Evolutionary conservation across 1,140 invertebrate genomes (phyloP).

Genomic region (Lerema accius): DNA sequence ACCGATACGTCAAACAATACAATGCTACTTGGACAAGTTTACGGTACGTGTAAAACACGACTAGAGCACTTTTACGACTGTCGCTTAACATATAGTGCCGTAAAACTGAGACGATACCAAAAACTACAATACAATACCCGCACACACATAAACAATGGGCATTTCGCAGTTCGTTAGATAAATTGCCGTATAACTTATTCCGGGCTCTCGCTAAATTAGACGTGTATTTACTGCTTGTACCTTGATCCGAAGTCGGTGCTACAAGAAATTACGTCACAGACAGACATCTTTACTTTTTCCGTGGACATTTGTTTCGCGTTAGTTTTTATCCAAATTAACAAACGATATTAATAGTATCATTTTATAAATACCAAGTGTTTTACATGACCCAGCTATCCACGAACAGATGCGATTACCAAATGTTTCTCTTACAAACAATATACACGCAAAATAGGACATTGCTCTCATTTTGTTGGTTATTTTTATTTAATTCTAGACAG

Average conservation of each 20-base stretch:
- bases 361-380: not conserved
- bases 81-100: slow-evolving; percentile 69
- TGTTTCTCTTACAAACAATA: slow-evolving; percentile 57
- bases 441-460: slow-evolving; percentile 55
- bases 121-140: slow-evolving; percentile 41
- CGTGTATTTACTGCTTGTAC: slow-evolving; percentile 33
- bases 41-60: slow-evolving; percentile 67
- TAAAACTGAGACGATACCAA: slow-evolving; percentile 62
- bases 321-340: slow-evolving; percentile 14
- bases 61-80: slow-evolving; percentile 63
- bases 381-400: not conserved
- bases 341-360: not conserved
- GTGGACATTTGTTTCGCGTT: slow-evolving; percentile 16
- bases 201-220: slow-evolving; percentile 34
- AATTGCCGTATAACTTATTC: slow-evolving; percentile 55
- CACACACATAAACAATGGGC: slow-evolving; percentile 53
- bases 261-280: slow-evolving; percentile 31
- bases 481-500: slow-evolving; percentile 81
- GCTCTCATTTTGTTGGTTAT: slow-evolving; percentile 70
- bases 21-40: slow-evolving; percentile 59
- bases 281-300: slow-evolving; percentile 24
- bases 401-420: slow-evolving; percentile 42
- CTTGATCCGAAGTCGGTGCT: slow-evolving; percentile 22
- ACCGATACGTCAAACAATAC: slow-evolving; percentile 54
- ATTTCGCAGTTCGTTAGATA: slow-evolving; percentile 67